Evolutionary conservation across 2,888 invertebrate species (phyloP).

Genomic region (Notodonta dromedarius): DNA sequence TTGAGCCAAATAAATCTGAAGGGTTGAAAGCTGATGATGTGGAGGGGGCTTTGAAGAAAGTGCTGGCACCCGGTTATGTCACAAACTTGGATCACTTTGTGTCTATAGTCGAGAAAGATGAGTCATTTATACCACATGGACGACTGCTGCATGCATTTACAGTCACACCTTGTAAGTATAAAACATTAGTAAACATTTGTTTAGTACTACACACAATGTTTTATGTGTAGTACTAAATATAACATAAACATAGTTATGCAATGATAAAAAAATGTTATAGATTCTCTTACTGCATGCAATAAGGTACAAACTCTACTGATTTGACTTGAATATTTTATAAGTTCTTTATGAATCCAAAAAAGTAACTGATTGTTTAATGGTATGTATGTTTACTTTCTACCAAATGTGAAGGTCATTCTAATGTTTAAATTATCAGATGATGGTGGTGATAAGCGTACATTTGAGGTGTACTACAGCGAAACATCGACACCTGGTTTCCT

Average conservation of each 20-base stretch:
- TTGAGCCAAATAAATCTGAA: constrained; percentile 82
- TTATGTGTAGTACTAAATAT: too few species aligned
- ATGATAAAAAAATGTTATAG: too few species aligned
- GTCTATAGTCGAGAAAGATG: constrained; percentile 87
- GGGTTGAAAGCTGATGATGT: constrained; percentile 90
- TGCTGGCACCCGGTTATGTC: constrained; percentile 88
- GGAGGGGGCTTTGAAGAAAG: constrained; percentile 86
- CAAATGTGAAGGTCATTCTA: neutral
- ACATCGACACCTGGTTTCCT: constrained; percentile 89
- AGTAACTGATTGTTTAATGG: neutral
- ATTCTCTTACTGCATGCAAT: too few species aligned
- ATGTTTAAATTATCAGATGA: constrained; percentile 49
- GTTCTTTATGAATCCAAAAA: neutral
- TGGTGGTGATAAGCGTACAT: constrained; percentile 77
- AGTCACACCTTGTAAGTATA: constrained; percentile 66
- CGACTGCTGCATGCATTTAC: constrained; percentile 86
- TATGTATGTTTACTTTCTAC: too few species aligned
- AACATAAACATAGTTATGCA: too few species aligned
- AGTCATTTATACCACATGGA: constrained; percentile 91
- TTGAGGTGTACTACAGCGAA: constrained; percentile 93
- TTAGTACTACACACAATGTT: too few species aligned
- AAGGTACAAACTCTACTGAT: too few species aligned
- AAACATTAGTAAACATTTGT: too few species aligned
- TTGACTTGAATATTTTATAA: too few species aligned
- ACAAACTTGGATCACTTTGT: constrained; percentile 90